Base-by-base conservation (phyloP, 2,888 invertebrate genomes). In the Actias luna region DNA sequence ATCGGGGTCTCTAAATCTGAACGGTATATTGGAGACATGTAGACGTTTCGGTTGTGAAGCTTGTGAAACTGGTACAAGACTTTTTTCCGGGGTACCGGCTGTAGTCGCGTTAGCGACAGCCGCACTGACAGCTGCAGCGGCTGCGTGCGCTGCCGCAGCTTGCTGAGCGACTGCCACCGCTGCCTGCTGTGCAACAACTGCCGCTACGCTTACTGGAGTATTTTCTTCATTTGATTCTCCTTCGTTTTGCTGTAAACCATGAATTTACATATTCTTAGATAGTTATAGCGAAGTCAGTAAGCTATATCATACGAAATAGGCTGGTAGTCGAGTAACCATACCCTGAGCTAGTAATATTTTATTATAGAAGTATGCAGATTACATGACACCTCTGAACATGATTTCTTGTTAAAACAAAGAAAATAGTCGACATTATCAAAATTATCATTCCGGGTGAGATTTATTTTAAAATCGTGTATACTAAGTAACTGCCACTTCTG, bases 11-110 rank as follows among this genome's bases (percentile, higher is more conserved):
- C 99, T 96, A 94, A 99, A 99, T 88, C 99, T 95, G 94, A 99
- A 99, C 82, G 99, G 99, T 94, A 99, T 99, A 94, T 99, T 99
- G 84, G 99, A 99, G 85, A 99, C 99, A 92, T 99, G 99, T 78
- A 99, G 95, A 85, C 99, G 95, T 92, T 99, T 99, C 77, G 97
- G 98, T 87, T 97, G 97, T 29, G 90, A 89, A 46, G 85, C 89
- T 72, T 91, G 92, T 50, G 91, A 87, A 72, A 91, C 89, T 59
- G 92, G 89, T 67, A 93, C 94, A 74, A 95, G 92, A 59, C 83
- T 79, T 69, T 93, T 92, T 76, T 93, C 89, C 60, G 93, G 89
- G 58, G 87, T 72, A 83, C 83, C 74, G 67, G 87, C 76, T 75
- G 81, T 82, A 73, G 79, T 79, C 67, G 79, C 85, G 59, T 76